Evolutionary conservation across 2,113 vertebrate genomes (phyloP).

Genomic region (Orientallactaga bullata): DNA sequence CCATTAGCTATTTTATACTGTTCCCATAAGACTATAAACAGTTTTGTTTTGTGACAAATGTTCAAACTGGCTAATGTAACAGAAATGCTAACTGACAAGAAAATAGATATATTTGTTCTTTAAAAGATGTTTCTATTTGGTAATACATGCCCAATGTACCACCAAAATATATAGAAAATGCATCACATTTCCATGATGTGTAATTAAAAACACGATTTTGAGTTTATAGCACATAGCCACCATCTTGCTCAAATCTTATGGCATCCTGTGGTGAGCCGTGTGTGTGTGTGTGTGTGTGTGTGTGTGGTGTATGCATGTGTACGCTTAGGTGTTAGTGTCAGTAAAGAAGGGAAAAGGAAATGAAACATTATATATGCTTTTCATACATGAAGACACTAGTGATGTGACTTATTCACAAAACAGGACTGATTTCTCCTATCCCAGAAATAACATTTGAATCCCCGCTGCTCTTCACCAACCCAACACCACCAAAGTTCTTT

Average conservation of each 20-base stretch:
- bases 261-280: not conserved
- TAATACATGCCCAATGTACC: not conserved
- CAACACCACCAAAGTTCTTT: not conserved
- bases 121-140: not conserved
- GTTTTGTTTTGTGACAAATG: constrained; percentile 9
- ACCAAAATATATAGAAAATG: not conserved
- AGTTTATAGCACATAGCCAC: not conserved
- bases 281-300: not conserved
- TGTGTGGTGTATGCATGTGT: not conserved
- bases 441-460: not conserved
- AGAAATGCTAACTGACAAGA: constrained; percentile 48
- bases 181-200: not conserved
- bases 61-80: not conserved
- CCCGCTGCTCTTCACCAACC: not conserved
- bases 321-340: not conserved
- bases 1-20: not conserved
- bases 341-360: not conserved
- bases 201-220: not conserved
- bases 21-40: not conserved
- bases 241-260: not conserved
- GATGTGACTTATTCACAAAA: not conserved
- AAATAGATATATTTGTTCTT: not conserved
- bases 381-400: not conserved
- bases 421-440: not conserved
- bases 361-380: not conserved